These are phyloP conservation scores for Diglossa brunneiventris DNA, from an alignment of 2,113 vertebrate species.

Conservation along the genomic window DNA sequence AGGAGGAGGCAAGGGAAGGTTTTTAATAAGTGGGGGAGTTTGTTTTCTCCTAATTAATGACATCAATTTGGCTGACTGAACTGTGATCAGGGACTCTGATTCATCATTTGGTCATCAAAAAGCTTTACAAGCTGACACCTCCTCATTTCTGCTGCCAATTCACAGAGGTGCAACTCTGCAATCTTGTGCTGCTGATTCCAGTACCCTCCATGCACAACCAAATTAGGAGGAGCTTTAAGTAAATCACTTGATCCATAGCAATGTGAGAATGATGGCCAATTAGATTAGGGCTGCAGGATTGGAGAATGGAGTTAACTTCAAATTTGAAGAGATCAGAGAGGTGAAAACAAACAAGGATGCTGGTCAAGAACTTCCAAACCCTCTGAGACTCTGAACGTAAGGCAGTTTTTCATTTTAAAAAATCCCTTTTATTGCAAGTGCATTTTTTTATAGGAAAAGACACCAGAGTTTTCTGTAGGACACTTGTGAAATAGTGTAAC, in stretches of 20 bases:
- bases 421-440: background rate
- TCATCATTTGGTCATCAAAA: background rate
- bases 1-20: background rate
- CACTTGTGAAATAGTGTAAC: background rate
- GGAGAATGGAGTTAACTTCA: background rate
- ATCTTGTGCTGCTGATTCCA: background rate
- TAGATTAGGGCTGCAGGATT: background rate
- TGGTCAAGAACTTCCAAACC: background rate
- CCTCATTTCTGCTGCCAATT: background rate
- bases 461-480: background rate
- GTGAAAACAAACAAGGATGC: background rate
- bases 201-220: background rate
- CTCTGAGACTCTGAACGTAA: background rate
- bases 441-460: background rate
- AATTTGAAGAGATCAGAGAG: background rate
- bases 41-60: background rate
- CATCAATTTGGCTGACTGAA: background rate
- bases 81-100: background rate
- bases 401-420: rapidly evolving
- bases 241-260: background rate
- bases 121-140: background rate
- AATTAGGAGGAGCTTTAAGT: background rate
- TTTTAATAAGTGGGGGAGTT: background rate
- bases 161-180: background rate
- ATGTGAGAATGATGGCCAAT: background rate